These are phyloP conservation scores for Eidolon helvum DNA, from an alignment of 2,113 vertebrate species.

Conservation along the genomic window DNA sequence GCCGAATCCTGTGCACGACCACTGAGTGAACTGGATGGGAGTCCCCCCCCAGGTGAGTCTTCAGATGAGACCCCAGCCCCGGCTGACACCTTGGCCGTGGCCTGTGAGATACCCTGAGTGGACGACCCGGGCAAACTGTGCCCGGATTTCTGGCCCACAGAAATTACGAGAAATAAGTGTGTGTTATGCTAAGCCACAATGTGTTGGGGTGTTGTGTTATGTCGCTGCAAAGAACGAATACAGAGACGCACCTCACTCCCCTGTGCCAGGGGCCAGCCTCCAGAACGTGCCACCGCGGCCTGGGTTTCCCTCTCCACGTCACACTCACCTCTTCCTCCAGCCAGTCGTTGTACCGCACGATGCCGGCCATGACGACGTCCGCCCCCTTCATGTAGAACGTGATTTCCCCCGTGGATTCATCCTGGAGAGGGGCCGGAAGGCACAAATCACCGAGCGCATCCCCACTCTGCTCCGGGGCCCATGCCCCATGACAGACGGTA, in stretches of 20 bases:
- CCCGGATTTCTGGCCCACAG: neutral
- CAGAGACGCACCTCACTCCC: accelerated
- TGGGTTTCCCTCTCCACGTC: accelerated
- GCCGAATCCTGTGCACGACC: accelerated
- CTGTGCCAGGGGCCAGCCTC: accelerated
- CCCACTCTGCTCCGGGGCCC: accelerated
- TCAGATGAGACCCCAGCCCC: neutral
- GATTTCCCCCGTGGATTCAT: slow-evolving; percentile 95
- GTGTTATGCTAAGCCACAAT: neutral
- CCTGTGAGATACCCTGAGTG: neutral
- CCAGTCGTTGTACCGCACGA: slow-evolving; percentile 99
- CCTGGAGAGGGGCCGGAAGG: slow-evolving; percentile 79
- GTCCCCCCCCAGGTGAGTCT: neutral
- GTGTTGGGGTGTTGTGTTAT: neutral
- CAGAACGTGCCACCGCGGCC: accelerated
- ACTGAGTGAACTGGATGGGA: accelerated
- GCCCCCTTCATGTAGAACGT: slow-evolving; percentile 99
- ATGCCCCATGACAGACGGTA: accelerated
- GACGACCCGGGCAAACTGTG: neutral
- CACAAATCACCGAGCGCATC: neutral
- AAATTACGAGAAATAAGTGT: accelerated
- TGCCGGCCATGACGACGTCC: slow-evolving; percentile 96
- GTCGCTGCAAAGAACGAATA: accelerated
- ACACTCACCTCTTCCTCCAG: slow-evolving; percentile 94
- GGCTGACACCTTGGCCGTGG: accelerated